phyloP scores from a whole-genome alignment of 2,113 vertebrate species.

The Apaloderma vittatum region DNA sequence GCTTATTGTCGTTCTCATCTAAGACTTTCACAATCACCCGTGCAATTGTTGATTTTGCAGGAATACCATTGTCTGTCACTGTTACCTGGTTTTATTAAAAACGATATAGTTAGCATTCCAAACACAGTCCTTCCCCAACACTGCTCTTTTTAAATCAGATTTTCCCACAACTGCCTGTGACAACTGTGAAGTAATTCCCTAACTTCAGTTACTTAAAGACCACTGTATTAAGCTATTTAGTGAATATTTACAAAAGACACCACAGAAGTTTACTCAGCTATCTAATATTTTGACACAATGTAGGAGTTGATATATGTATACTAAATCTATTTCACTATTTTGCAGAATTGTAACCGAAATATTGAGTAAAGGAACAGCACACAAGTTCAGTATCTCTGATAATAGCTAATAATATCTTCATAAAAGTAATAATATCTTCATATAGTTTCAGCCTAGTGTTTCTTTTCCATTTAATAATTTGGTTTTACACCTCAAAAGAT shows the following conservation, averaged over 20 bases:
- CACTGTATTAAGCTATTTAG: not conserved
- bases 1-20: conserved; percentile 97
- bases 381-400: not conserved
- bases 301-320: not conserved
- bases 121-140: not conserved
- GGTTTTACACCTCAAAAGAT: not conserved
- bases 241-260: not conserved
- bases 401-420: not conserved
- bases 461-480: not conserved
- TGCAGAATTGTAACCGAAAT: not conserved
- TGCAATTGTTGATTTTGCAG: conserved; percentile 87
- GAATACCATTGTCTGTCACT: conserved; percentile 88
- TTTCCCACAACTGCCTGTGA: not conserved
- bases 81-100: conserved; percentile 83
- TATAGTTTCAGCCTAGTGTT: not conserved
- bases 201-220: not conserved
- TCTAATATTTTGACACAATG: not conserved
- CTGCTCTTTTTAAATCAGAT: not conserved
- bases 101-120: not conserved
- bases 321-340: not conserved
- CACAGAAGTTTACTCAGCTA: not conserved
- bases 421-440: not conserved
- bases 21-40: conserved; percentile 94
- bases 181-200: not conserved
- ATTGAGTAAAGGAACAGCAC: not conserved